Percentiles rank a stretch among this genome's conserved stretches.
These are phyloP conservation scores for Lamellibrachia columna DNA, from an alignment of 2,888 invertebrate species.

Conservation along the genomic window DNA sequence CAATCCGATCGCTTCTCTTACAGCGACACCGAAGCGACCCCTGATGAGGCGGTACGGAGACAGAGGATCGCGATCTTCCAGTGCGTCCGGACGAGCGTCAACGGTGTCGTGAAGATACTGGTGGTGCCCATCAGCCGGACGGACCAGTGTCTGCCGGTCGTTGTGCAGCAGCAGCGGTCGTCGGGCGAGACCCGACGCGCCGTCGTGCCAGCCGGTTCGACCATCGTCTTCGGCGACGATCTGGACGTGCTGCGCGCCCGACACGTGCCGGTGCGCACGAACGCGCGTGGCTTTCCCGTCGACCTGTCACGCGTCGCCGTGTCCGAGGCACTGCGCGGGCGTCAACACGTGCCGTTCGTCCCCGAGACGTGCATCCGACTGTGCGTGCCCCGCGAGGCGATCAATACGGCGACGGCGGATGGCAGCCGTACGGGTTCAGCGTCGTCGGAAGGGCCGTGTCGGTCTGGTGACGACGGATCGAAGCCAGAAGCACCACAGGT, in stretches of 20 bases:
- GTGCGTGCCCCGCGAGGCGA: not conserved
- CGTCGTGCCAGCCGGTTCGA: not conserved
- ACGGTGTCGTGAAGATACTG: not conserved
- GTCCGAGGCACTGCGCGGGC: not conserved
- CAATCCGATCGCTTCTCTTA: not conserved
- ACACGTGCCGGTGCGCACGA: not conserved
- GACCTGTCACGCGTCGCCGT: not conserved
- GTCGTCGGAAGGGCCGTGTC: not conserved
- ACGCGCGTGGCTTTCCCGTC: not conserved
- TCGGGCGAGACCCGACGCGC: not conserved
- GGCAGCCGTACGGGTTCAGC: too few relatives aligned
- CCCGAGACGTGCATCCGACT: not conserved
- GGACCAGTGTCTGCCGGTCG: not conserved
- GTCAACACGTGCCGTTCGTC: not conserved
- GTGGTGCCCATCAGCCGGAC: not conserved
- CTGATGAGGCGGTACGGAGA: not conserved
- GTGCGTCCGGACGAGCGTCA: not conserved
- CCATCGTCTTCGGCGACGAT: constrained; percentile 9
- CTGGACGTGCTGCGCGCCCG: not conserved
- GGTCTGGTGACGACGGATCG: not conserved
- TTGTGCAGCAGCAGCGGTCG: not conserved
- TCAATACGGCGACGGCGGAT: not conserved
- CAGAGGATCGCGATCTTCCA: not conserved
- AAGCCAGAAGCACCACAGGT: not conserved
- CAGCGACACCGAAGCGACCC: not conserved